Evolutionary conservation across 2,888 invertebrate genomes (phyloP), one percentile per base, ranked within the genome.

Genomic region (Patella pellucida): DNA sequence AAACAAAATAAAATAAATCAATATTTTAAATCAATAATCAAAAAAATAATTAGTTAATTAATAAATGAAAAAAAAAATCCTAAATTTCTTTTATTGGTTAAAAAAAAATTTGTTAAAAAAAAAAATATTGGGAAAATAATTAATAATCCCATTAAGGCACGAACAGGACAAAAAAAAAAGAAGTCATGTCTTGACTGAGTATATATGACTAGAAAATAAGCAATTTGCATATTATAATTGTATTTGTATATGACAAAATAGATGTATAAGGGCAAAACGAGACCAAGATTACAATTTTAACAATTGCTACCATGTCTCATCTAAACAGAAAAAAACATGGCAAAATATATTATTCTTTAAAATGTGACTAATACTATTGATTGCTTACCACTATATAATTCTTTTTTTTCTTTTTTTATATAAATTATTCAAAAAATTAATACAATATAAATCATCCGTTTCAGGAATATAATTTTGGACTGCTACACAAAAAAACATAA

Each of bases 141-240:
- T 62, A 80, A 83, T 83, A 81, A 84, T 84, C 83, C 80, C 82
- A 83, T 73, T 87, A 88, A 88, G 88, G 88, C 88, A 88, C 88
- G 68, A 70, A 75, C 71, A 74, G 72, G 74, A 74, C 69, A 68
- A 51, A 72, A 68, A 70, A 87, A 85, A 86, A 83, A 82, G 81
- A 83, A 82, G 86, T 85, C 85, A 85, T 86, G 85, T 85, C 84
- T 84, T 75, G 77, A 83, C 79, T 84, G 85, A 86, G 85, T 85
- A 85, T 83, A 83, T 85, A 82, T 78, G 81, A 81, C 81, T 81
- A 81, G 81, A 80, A 76, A 79, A 76, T 79, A 77, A 76, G 76
- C 76, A 76, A 74, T 71, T 76, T 78, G 78, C 77, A 78, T 78
- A 73, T 62, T 62, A 62, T 62, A 62, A 23, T 62, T 62, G 62